Evolutionary conservation across 2,113 vertebrate species (phyloP), one percentile per base, ranked within the genome.

Genomic region (Sterna hirundo): DNA sequence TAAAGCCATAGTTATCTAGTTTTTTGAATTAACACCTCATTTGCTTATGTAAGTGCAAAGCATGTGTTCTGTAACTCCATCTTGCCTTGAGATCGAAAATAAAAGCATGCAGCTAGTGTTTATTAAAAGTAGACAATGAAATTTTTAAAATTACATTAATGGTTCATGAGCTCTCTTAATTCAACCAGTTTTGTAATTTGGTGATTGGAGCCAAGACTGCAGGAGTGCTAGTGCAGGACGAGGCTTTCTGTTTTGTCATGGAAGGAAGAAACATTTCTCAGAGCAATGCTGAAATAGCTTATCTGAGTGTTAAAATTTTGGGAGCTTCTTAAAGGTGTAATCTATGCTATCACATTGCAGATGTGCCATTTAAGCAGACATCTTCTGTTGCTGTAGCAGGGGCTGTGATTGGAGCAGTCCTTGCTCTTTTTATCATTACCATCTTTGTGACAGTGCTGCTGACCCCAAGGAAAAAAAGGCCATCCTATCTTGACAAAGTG

Each of bases 361-460:
- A 98, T 98, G 65, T 97, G 84, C 98, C 98, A 74, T 96, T 96
- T 97, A 98, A 99, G 97, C 98, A 98, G 98, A 98, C 98, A 46
- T 99, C 99, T 95, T 98, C 99, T 83, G 98, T 99, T 96, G 98
- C 98, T 8, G 98, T 99, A 95, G 99, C 98, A 62, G 99, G 99
- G 94, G 99, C 99, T 52, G 98, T 99, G 89, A 99, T 99, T 97
- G 99, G 99, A 69, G 99, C 99, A 47, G 98, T 99, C 96, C 98
- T 99, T 74, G 98, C 99, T 60, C 98, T 99, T 91, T 99, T 99
- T 98, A 98, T 99, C 96, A 99, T 99, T 79, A 98, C 98, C 60
- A 94, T 99, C 97, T 99, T 99, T 98, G 98, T 99, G 97, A 98
- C 98, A 83, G 98, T 99, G 88, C 98, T 99, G 91, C 92, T 99